Evolutionary conservation across 2,888 invertebrate genomes (phyloP).

Genomic region (Amphimallon solstitiale): DNA sequence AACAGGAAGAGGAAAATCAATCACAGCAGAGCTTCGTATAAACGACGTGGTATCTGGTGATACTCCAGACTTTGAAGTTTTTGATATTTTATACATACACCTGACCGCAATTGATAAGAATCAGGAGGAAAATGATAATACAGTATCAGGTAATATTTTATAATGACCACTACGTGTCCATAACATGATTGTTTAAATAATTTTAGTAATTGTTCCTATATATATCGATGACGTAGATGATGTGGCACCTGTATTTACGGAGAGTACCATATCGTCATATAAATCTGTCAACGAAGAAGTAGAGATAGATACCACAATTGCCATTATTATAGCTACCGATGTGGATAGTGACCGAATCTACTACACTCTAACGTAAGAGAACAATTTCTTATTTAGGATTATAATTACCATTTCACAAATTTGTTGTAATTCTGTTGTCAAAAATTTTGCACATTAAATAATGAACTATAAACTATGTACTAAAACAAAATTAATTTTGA

Average conservation of each 20-base stretch:
- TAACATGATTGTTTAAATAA: background rate
- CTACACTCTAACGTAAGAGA: slow-evolving; percentile 67
- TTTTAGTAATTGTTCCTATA: slow-evolving; percentile 64
- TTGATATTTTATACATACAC: slow-evolving; percentile 68
- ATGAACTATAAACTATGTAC: no score
- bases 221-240: slow-evolving; percentile 73
- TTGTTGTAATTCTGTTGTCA: no score
- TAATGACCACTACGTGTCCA: background rate
- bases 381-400: background rate
- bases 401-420: no score
- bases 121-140: slow-evolving; percentile 64
- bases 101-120: slow-evolving; percentile 66
- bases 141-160: slow-evolving; percentile 64
- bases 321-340: slow-evolving; percentile 71
- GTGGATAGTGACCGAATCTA: slow-evolving; percentile 70
- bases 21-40: slow-evolving; percentile 17
- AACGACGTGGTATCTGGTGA: slow-evolving; percentile 29
- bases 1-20: slow-evolving; percentile 4
- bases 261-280: slow-evolving; percentile 61
- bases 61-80: slow-evolving; percentile 67
- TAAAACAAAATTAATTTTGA: no score
- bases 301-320: slow-evolving; percentile 64
- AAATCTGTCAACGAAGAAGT: slow-evolving; percentile 68
- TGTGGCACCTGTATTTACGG: slow-evolving; percentile 69
- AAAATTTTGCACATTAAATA: no score